Percentiles rank a stretch among this genome's conserved stretches.
Conservation (phyloP, 1,140 invertebrate species). For the Hetaerina americana region DNA sequence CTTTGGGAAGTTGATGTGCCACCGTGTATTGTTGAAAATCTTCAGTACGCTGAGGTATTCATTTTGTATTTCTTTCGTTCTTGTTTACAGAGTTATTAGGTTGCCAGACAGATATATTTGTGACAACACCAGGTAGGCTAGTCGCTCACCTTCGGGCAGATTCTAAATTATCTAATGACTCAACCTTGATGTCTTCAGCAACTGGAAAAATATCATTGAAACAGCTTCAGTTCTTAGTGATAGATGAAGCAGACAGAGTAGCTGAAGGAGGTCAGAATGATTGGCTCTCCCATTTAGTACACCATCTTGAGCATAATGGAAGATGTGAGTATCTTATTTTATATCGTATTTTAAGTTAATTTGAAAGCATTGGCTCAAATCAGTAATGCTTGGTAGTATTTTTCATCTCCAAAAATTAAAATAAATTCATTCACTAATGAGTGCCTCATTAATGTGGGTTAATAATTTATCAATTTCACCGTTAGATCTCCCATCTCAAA, state of each 20-base stretch:
- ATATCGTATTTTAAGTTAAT: too few species aligned
- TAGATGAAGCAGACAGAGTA: constrained; percentile 92
- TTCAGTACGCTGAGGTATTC: too few species aligned
- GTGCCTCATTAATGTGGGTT: too few species aligned
- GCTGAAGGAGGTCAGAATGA: constrained; percentile 82
- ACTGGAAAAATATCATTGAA: constrained; percentile 76
- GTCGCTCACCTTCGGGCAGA: constrained; percentile 75
- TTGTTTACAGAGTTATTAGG: constrained; percentile 4
- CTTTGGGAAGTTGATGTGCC: too few species aligned
- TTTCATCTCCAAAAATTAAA: too few species aligned
- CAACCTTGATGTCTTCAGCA: neutral
- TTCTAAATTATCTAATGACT: neutral
- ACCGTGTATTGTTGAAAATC: too few species aligned
- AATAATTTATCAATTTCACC: too few species aligned
- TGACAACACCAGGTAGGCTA: constrained; percentile 85
- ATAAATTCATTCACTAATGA: too few species aligned
- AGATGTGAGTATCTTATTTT: constrained; percentile 16
- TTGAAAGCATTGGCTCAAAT: too few species aligned
- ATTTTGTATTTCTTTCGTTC: too few species aligned
- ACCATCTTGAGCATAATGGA: constrained; percentile 22
- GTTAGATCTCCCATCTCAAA: too few species aligned
- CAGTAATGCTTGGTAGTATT: too few species aligned
- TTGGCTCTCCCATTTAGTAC: constrained; percentile 61
- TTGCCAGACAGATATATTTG: constrained; percentile 57
- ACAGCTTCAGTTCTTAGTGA: constrained; percentile 69